Conservation (phyloP, 2,888 invertebrate genomes). For the Protophormia terraenovae region DNA sequence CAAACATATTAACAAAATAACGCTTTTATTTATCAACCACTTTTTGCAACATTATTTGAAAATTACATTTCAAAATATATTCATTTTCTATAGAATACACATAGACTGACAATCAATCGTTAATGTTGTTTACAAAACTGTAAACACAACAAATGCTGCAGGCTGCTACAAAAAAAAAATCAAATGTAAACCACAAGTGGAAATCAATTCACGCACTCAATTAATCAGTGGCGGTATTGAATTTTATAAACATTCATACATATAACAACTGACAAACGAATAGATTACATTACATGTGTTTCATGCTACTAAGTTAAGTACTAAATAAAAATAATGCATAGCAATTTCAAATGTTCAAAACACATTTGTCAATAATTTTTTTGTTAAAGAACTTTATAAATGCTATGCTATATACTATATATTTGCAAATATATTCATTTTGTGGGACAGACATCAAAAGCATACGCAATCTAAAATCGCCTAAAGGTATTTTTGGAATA, state of each 20-base stretch:
- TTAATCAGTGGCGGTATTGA: slow-evolving; percentile 62
- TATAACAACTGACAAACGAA: neutral
- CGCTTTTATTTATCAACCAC: no score
- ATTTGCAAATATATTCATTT: neutral
- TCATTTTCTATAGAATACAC: no score
- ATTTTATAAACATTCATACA: slow-evolving; percentile 41
- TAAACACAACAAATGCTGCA: slow-evolving; percentile 29
- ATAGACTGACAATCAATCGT: slow-evolving; percentile 8
- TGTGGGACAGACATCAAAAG: slow-evolving; percentile 57
- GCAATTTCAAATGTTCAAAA: slow-evolving; percentile 5
- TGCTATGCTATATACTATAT: no score
- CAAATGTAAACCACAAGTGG: slow-evolving; percentile 67
- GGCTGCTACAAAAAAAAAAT: slow-evolving; percentile 36
- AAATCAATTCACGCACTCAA: slow-evolving; percentile 70
- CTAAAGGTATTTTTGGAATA: slow-evolving; percentile 38
- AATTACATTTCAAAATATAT: slow-evolving; percentile 46
- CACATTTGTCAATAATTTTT: neutral
- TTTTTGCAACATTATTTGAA: neutral
- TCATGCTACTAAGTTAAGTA: neutral
- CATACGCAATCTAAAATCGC: slow-evolving; percentile 63
- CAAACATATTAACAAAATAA: no score
- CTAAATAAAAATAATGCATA: neutral
- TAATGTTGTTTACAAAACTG: slow-evolving; percentile 14
- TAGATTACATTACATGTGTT: no score
- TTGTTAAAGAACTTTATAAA: slow-evolving; percentile 16